Percentiles rank a stretch among this genome's conserved stretches.
Evolutionary conservation across 2,888 invertebrate species (phyloP).

Genomic region (Drosophila antonietae): DNA sequence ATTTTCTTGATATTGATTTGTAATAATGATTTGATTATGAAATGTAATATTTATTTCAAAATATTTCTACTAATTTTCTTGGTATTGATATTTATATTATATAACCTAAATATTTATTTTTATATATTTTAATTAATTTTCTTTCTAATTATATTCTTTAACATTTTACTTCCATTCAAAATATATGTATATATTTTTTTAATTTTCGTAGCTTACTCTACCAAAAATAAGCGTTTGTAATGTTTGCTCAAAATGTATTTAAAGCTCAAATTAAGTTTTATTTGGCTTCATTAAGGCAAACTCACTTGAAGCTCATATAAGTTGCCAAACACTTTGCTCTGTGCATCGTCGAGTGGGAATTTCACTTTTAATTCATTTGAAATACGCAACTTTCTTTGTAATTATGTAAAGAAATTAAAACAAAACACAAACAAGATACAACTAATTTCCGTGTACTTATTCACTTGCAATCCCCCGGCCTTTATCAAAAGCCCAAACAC

Average conservation of each 20-base stretch:
- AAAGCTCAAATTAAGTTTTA: background rate
- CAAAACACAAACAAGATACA: conserved; percentile 4
- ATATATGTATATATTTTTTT: background rate
- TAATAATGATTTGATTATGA: too few relatives aligned
- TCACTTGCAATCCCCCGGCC: background rate
- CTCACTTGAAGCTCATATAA: background rate
- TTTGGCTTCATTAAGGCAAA: background rate
- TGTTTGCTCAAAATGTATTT: background rate
- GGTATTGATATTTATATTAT: too few relatives aligned
- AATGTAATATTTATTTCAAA: too few relatives aligned
- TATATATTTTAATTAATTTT: too few relatives aligned
- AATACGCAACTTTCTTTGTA: conserved; percentile 57
- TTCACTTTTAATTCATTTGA: conserved; percentile 62
- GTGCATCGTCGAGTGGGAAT: conserved; percentile 32
- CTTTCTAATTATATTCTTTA: background rate
- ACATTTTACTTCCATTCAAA: background rate
- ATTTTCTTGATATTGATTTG: too few relatives aligned
- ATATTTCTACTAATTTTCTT: too few relatives aligned
- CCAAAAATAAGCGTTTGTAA: background rate
- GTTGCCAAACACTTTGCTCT: background rate
- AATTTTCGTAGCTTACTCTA: background rate
- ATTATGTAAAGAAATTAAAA: conserved; percentile 35
- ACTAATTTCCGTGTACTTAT: conserved; percentile 21
- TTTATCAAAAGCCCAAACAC: background rate
- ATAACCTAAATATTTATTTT: too few relatives aligned